Conservation (phyloP, 2,888 invertebrate genomes). For the Ectemnius cavifrons region DNA sequence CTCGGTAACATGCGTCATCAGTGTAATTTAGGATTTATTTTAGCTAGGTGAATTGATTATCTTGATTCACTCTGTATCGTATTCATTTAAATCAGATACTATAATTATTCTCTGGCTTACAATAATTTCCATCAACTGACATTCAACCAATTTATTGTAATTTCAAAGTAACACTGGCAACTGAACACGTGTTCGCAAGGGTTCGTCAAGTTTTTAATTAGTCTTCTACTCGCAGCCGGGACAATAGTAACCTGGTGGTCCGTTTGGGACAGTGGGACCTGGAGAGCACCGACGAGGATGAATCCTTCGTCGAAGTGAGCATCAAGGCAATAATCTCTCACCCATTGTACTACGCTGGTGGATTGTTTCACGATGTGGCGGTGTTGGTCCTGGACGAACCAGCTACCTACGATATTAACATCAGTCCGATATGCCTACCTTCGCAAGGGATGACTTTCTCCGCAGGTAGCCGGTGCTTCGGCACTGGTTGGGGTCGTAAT, state of each 20-base stretch:
- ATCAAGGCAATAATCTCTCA: slow-evolving; percentile 82
- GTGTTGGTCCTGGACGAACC: slow-evolving; percentile 84
- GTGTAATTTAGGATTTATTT: too few relatives aligned
- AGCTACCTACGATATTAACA: slow-evolving; percentile 82
- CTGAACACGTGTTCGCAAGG: too few relatives aligned
- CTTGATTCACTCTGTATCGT: too few relatives aligned
- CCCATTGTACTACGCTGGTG: slow-evolving; percentile 83
- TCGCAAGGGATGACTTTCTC: slow-evolving; percentile 78
- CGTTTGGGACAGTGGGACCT: slow-evolving; percentile 91
- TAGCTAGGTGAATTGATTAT: too few relatives aligned
- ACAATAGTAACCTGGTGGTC: slow-evolving; percentile 77
- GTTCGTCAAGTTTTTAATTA: too few relatives aligned
- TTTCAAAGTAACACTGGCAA: too few relatives aligned
- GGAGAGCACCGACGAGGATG: slow-evolving; percentile 83
- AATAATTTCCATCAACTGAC: too few relatives aligned
- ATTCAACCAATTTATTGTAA: too few relatives aligned
- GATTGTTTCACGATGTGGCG: slow-evolving; percentile 88
- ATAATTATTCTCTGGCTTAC: too few relatives aligned
- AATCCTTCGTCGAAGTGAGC: slow-evolving; percentile 84
- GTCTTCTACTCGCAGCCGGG: slow-evolving; percentile 6
- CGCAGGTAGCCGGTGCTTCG: slow-evolving; percentile 81
- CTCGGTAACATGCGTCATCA: too few relatives aligned
- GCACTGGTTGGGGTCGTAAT: slow-evolving; percentile 88
- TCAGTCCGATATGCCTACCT: slow-evolving; percentile 85
- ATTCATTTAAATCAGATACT: too few relatives aligned